These are phyloP conservation scores for Antheraea pernyi DNA, from an alignment of 1,140 invertebrate genomes.

Conservation along the genomic window DNA sequence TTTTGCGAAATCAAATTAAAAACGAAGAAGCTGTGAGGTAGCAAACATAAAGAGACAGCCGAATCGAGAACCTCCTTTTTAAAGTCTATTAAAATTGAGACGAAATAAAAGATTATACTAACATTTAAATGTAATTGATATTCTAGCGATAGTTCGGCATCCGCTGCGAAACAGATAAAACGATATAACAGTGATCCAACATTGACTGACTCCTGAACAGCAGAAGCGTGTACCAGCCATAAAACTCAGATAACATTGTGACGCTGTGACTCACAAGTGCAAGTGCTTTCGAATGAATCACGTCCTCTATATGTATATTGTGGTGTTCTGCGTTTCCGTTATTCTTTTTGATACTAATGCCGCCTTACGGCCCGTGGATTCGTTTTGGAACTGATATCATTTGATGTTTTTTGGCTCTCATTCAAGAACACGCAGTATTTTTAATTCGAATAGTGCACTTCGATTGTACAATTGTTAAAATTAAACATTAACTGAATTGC, in stretches of 20 bases:
- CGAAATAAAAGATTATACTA: not conserved
- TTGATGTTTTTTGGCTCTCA: slow-evolving; percentile 53
- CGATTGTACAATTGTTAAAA: slow-evolving; percentile 44
- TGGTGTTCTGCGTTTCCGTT: slow-evolving; percentile 51
- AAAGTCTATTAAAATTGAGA: too few relatives aligned
- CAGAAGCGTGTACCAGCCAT: slow-evolving; percentile 44
- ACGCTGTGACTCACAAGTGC: slow-evolving; percentile 56
- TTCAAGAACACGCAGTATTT: slow-evolving; percentile 46
- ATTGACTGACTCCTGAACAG: slow-evolving; percentile 38
- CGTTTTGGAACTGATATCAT: slow-evolving; percentile 47
- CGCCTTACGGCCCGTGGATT: slow-evolving; percentile 35
- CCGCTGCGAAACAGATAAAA: slow-evolving; percentile 61
- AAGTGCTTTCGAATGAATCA: slow-evolving; percentile 62
- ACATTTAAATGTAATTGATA: slow-evolving; percentile 35
- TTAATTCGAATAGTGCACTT: slow-evolving; percentile 43
- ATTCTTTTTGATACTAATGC: slow-evolving; percentile 60
- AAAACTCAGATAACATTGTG: slow-evolving; percentile 62
- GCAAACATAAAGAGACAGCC: not conserved
- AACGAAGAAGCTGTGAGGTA: not conserved
- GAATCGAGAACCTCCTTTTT: not conserved
- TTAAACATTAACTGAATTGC: slow-evolving; percentile 17
- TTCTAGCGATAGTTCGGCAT: slow-evolving; percentile 49
- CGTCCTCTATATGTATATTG: slow-evolving; percentile 52
- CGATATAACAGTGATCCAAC: slow-evolving; percentile 47
- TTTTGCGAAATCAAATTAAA: too few relatives aligned